Evolutionary conservation across 2,888 invertebrate species (phyloP).

Genomic region (Smittia aterrima): DNA sequence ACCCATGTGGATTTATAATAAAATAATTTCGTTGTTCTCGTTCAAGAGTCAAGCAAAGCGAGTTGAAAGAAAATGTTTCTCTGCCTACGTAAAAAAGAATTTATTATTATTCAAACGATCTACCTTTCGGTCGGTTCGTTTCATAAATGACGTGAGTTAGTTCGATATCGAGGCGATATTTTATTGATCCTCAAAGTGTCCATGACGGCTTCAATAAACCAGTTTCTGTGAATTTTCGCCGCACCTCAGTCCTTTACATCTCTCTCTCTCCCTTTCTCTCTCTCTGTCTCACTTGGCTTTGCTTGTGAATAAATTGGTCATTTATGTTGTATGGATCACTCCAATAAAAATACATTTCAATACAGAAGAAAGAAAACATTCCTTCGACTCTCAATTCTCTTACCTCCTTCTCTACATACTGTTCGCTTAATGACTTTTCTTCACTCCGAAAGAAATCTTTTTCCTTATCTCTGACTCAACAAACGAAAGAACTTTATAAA

Average conservation of each 20-base stretch:
- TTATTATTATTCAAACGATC: constrained; percentile 17
- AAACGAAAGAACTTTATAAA: constrained; percentile 8
- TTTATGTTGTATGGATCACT: constrained; percentile 25
- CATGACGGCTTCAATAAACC: neutral
- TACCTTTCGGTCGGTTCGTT: neutral
- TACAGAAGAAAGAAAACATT: constrained; percentile 16
- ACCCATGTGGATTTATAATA: constrained; percentile 38
- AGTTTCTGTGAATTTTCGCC: constrained; percentile 23
- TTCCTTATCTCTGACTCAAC: neutral
- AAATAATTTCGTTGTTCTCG: constrained; percentile 33
- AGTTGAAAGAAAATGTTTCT: constrained; percentile 22
- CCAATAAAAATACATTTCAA: constrained; percentile 32
- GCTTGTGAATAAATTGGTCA: constrained; percentile 37
- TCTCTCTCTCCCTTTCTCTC: neutral
- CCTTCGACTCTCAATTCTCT: neutral
- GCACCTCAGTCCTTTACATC: neutral
- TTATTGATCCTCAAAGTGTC: constrained; percentile 34
- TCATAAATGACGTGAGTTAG: constrained; percentile 1
- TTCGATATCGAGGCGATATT: constrained; percentile 16
- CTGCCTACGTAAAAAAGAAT: constrained; percentile 28
- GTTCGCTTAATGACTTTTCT: constrained; percentile 25
- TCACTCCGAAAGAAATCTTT: constrained; percentile 1
- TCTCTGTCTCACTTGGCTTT: neutral
- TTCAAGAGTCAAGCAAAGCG: neutral
- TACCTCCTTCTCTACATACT: neutral